Evolutionary conservation across 2,888 invertebrate species (phyloP), one percentile per base, ranked within the genome.

Genomic region (Zygaena filipendulae): DNA sequence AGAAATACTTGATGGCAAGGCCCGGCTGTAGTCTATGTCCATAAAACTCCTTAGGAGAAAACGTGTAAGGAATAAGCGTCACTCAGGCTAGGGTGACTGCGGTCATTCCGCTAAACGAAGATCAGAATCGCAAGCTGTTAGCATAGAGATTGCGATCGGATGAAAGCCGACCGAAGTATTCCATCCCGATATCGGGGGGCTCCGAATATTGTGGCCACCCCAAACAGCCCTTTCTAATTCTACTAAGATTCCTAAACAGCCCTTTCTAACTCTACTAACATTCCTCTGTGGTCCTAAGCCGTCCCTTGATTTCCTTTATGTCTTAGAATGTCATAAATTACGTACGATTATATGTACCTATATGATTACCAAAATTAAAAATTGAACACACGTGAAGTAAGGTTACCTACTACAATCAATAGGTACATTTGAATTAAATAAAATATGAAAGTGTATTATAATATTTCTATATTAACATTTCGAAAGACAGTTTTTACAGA

Each of bases 41-140:
- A 72, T 75, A 75, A 77, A 75, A 75, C 71, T 64, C 71, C 67
- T 63, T 58, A 59, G 63, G 66, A 63, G 62, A 60, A 63, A 69
- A 77, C 75, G 77, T 77, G 77, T 74, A 66, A 66, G 69, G 75
- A 75, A 74, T 77, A 74, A 72, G 59, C 72, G 69, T 71, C 69
- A 66, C 67, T 52, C 62, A 57, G 58, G 56, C 55, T 51, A 64
- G 66, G 70, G 75, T 67, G 74, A 59, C 74, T 74, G 79, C 72
- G 79, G 79, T 79, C 79, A 79, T 79, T 79, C 54, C 71, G 77
- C 74, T 77, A 79, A 79, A 77, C 77, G 79, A 77, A 79, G 79
- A 79, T 79, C 77, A 70, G 72, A 79, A 79, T 79, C 79, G 74
- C 69, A 69, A 67, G 72, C 77, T 74, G 72, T 77, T 79, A 77